These are phyloP conservation scores for Syngnathoides biaculeatus DNA, from an alignment of 2,113 vertebrate species.

Conservation along the genomic window DNA sequence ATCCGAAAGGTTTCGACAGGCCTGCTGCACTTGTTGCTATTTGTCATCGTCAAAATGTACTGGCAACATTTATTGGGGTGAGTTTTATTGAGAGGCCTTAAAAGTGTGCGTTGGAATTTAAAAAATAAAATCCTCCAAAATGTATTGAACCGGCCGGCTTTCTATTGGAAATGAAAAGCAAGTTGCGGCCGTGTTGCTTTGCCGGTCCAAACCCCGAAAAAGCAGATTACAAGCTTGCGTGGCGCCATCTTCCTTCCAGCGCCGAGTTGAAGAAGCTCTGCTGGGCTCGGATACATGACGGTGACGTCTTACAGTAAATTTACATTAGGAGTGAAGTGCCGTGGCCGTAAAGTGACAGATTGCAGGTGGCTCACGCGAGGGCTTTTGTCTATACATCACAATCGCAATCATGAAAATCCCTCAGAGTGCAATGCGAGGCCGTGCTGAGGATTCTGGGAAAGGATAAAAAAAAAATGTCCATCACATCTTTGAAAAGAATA, in stretches of 20 bases:
- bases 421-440: constrained; percentile 17
- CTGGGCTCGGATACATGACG: constrained; percentile 55
- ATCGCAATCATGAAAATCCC: constrained; percentile 20
- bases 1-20: constrained; percentile 20
- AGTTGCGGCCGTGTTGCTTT: background rate
- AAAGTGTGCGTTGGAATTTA: background rate
- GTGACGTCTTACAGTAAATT: constrained; percentile 71
- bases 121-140: background rate
- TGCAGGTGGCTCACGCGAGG: constrained; percentile 56
- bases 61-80: background rate
- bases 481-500: constrained; percentile 34
- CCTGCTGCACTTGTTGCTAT: constrained; percentile 56
- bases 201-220: background rate
- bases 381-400: constrained; percentile 44
- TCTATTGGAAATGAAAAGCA: background rate
- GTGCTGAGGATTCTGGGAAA: constrained; percentile 10
- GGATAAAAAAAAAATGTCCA: background rate
- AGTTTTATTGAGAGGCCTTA: background rate
- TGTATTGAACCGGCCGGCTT: too few species aligned
- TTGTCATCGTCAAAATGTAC: background rate
- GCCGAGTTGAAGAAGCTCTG: constrained; percentile 60
- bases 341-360: constrained; percentile 55
- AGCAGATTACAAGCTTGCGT: background rate
- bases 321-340: constrained; percentile 67
- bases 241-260: constrained; percentile 22